Evolutionary conservation across 2,888 invertebrate genomes (phyloP).

Genomic region (Calliscelio sp.): DNA sequence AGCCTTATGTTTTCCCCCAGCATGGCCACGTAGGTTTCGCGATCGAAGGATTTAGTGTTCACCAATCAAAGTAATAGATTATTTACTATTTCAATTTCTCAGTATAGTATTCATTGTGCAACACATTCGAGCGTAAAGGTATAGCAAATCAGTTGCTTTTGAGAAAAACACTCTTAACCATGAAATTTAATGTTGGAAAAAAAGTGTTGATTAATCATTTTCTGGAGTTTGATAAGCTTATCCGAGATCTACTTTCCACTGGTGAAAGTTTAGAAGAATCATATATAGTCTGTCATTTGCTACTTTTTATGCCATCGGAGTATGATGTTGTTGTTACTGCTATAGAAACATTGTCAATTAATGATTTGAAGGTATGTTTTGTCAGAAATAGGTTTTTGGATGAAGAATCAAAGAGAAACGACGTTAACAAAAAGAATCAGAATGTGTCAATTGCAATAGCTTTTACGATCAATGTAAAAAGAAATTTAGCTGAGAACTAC

Average conservation of each 20-base stretch:
- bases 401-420: slow-evolving; percentile 43
- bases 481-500: too few species aligned
- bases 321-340: slow-evolving; percentile 76
- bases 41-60: too few species aligned
- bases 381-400: slow-evolving; percentile 45
- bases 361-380: slow-evolving; percentile 28
- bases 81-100: too few species aligned
- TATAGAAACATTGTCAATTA: slow-evolving; percentile 53
- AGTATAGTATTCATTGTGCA: slow-evolving; percentile 46
- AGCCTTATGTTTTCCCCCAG: too few species aligned
- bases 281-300: slow-evolving; percentile 69
- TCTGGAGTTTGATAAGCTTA: slow-evolving; percentile 74
- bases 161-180: slow-evolving; percentile 68
- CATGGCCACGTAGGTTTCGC: too few species aligned
- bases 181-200: slow-evolving; percentile 50
- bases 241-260: slow-evolving; percentile 70
- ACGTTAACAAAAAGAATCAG: background rate
- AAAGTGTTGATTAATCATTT: slow-evolving; percentile 66
- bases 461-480: slow-evolving; percentile 1
- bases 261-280: slow-evolving; percentile 70
- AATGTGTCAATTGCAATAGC: background rate
- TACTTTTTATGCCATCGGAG: slow-evolving; percentile 7
- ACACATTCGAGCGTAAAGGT: slow-evolving; percentile 20
- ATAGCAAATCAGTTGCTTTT: slow-evolving; percentile 18
- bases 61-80: too few species aligned